These are phyloP conservation scores for Hylaea fasciaria DNA, from an alignment of 2,888 invertebrate species.

Conservation along the genomic window DNA sequence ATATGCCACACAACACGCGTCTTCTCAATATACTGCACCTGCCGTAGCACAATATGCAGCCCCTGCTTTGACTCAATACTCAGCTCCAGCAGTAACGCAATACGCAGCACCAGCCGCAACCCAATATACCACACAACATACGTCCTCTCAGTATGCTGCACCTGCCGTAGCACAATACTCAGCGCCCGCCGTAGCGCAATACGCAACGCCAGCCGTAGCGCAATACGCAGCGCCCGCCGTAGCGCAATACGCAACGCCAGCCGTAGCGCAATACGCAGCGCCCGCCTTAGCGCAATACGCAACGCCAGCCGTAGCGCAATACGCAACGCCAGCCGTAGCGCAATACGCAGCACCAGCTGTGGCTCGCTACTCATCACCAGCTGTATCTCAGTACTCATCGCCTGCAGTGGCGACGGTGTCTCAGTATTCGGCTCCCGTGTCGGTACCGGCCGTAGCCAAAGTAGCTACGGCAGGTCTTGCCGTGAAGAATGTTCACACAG, in stretches of 20 bases:
- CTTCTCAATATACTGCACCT: conserved; percentile 52
- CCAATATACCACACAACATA: conserved; percentile 58
- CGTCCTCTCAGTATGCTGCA: conserved; percentile 44
- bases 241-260: conserved; percentile 49
- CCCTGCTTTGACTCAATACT: conserved; percentile 55
- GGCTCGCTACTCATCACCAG: conserved; percentile 19
- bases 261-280: conserved; percentile 15
- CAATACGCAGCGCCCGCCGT: conserved; percentile 43
- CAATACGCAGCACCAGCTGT: conserved; percentile 50
- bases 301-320: conserved; percentile 36
- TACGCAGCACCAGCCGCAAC: conserved; percentile 31
- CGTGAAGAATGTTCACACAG: conserved; percentile 84
- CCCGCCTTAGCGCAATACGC: conserved; percentile 37
- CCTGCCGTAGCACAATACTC: conserved; percentile 49
- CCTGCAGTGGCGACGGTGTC: conserved; percentile 31
- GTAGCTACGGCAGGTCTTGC: conserved; percentile 49
- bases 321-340: conserved; percentile 41
- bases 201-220: conserved; percentile 55
- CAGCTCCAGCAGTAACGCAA: conserved; percentile 57
- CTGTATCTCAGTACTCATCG: conserved; percentile 38
- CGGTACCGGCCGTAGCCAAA: conserved; percentile 45
- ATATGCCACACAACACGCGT: conserved; percentile 51
- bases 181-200: conserved; percentile 51
- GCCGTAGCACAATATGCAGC: conserved; percentile 49
- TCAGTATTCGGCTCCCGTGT: conserved; percentile 37